phyloP scores from a whole-genome alignment of 2,797 vertebrate species.

The Peromyscus eremicus region DNA sequence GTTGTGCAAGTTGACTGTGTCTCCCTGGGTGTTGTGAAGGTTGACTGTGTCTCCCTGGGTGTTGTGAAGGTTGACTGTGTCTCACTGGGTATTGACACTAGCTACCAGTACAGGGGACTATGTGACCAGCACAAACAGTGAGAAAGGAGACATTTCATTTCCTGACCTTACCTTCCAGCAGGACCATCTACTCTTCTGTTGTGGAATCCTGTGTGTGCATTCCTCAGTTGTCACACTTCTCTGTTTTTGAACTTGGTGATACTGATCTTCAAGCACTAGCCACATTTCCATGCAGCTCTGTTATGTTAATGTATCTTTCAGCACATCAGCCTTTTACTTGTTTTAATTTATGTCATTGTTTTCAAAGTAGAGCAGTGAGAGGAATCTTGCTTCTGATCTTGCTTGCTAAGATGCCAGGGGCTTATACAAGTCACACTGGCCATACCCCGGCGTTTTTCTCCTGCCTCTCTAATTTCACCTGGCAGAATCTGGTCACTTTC shows the following conservation, averaged over 20 bases:
- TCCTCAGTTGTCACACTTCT: not conserved
- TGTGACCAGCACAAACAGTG: not conserved
- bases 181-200: not conserved
- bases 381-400: not conserved
- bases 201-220: rapidly evolving
- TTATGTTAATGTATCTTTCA: not conserved
- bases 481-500: not conserved
- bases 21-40: not conserved
- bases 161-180: not conserved
- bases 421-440: not conserved
- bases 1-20: not conserved
- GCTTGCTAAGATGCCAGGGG: not conserved
- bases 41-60: not conserved
- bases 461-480: not conserved
- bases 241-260: not conserved
- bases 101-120: not conserved
- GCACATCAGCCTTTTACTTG: not conserved
- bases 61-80: not conserved
- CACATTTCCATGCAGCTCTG: not conserved
- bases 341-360: not conserved
- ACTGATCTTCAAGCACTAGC: not conserved
- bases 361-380: not conserved
- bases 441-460: not conserved
- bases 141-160: not conserved
- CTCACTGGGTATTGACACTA: not conserved